Evolutionary conservation across 2,797 vertebrate species (phyloP).

Genomic region (Myiotriccus ornatus): DNA sequence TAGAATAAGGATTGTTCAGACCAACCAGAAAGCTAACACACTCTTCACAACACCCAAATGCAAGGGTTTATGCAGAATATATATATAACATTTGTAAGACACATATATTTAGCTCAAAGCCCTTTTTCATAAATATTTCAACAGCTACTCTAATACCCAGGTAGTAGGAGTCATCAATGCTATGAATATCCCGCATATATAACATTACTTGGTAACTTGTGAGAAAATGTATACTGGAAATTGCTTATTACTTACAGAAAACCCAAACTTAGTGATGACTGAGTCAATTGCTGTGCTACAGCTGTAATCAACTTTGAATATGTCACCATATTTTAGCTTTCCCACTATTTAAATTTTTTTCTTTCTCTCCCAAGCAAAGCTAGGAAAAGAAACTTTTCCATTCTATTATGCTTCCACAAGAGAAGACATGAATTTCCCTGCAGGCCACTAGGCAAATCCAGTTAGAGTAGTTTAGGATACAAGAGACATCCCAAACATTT

Average conservation of each 20-base stretch:
- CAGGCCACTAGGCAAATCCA: neutral
- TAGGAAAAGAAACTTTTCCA: neutral
- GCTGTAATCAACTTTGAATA: neutral
- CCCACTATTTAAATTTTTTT: neutral
- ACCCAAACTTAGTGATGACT: neutral
- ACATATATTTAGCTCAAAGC: neutral
- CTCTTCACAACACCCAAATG: neutral
- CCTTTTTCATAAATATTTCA: neutral
- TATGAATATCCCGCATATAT: neutral
- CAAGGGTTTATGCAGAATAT: neutral
- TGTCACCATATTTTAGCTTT: neutral
- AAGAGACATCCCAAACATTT: neutral
- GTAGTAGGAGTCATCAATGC: neutral
- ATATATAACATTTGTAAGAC: neutral
- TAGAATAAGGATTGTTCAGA: neutral
- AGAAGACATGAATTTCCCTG: neutral
- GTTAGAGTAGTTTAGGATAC: neutral
- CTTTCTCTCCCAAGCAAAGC: neutral
- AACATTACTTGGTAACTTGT: neutral
- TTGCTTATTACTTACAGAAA: neutral
- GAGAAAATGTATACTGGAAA: neutral
- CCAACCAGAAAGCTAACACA: neutral
- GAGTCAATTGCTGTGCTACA: neutral
- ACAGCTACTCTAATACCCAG: neutral
- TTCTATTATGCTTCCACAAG: neutral